Percentiles rank a stretch among this genome's conserved stretches.
Conservation (phyloP, 2,888 invertebrate species). For the Thysanoteuthis rhombus region DNA sequence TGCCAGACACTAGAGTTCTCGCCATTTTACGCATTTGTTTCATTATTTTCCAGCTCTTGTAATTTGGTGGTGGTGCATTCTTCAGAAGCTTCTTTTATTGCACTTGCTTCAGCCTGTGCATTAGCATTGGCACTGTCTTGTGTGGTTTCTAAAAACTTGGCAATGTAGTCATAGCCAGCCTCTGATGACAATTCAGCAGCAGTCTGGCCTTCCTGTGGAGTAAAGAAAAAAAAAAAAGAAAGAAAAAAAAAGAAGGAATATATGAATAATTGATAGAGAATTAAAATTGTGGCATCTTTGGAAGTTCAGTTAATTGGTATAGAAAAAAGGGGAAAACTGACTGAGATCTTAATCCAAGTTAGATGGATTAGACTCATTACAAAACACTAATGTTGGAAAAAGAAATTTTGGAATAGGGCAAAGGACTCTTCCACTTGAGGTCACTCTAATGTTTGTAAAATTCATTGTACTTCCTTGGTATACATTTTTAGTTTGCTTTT, state of each 20-base stretch:
- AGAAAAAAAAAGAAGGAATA: not conserved
- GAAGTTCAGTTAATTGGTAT: not conserved
- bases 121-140: conserved; percentile 17
- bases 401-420: too few relatives aligned
- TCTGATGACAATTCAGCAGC: conserved; percentile 64
- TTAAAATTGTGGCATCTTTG: not conserved
- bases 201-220: conserved; percentile 62
- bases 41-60: conserved; percentile 18
- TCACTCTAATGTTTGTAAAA: too few relatives aligned
- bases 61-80: not conserved
- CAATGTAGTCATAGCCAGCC: conserved; percentile 63
- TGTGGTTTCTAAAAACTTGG: conserved; percentile 51
- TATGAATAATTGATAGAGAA: not conserved
- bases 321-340: too few relatives aligned
- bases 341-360: too few relatives aligned
- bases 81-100: not conserved
- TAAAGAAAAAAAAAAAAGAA: conserved; percentile 32
- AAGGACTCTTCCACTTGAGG: too few relatives aligned
- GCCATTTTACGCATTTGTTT: conserved; percentile 18
- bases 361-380: too few relatives aligned
- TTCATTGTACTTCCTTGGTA: too few relatives aligned
- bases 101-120: not conserved
- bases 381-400: too few relatives aligned
- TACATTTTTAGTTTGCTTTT: too few relatives aligned
- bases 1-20: not conserved